Conservation (phyloP, 2,797 vertebrate species). For the Gymnodraco acuticeps region DNA sequence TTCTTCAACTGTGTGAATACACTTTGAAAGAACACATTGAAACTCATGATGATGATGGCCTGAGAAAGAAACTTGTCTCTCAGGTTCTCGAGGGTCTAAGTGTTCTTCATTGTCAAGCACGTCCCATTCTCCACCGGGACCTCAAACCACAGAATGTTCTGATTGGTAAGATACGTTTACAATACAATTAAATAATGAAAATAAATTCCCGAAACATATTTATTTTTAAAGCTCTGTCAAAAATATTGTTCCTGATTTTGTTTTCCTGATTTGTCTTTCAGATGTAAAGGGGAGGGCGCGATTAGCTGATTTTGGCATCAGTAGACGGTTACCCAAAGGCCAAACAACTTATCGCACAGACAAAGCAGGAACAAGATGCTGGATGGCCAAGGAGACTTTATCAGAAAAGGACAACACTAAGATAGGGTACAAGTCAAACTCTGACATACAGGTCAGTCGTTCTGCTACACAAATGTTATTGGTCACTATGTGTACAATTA, state of each 20-base stretch:
- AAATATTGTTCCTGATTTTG: too few relatives aligned
- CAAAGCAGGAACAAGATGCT: conserved; percentile 75
- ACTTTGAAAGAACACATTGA: conserved; percentile 72
- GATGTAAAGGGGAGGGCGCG: conserved; percentile 58
- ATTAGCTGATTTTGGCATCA: conserved; percentile 81
- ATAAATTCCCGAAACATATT: too few relatives aligned
- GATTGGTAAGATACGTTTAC: conserved; percentile 67
- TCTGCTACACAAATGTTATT: neutral
- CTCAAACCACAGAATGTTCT: conserved; percentile 71
- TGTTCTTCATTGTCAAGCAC: conserved; percentile 63
- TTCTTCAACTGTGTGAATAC: conserved; percentile 75
- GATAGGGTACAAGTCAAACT: too few relatives aligned
- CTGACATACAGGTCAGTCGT: conserved; percentile 73
- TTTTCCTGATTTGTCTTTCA: conserved; percentile 18
- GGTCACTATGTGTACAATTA: too few relatives aligned
- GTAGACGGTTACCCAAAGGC: conserved; percentile 53
- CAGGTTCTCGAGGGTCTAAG: conserved; percentile 32
- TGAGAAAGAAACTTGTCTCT: conserved; percentile 1
- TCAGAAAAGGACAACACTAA: too few relatives aligned
- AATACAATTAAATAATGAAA: too few relatives aligned
- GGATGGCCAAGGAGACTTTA: conserved; percentile 71
- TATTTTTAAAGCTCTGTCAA: too few relatives aligned
- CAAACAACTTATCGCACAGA: conserved; percentile 52
- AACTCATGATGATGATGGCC: neutral
- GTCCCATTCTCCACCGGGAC: conserved; percentile 75